Conservation (phyloP, 2,888 invertebrate genomes). For the Phragmatobia fuliginosa region DNA sequence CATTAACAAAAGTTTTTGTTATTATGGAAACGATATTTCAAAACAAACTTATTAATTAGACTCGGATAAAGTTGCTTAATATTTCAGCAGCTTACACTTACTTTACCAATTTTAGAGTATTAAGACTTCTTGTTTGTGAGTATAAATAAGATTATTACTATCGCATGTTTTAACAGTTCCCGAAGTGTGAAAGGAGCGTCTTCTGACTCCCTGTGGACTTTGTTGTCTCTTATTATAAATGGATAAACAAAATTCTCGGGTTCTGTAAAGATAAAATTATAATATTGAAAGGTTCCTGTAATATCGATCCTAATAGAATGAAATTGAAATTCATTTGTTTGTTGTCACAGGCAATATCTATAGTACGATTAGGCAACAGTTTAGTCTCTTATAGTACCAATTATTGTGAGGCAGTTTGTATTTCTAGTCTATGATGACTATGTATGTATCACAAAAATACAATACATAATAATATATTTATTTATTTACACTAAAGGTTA, state of each 20-base stretch:
- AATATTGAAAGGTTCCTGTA: not conserved
- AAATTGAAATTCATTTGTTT: not conserved
- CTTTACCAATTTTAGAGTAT: conserved; percentile 28
- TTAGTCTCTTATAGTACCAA: not conserved
- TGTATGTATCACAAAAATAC: too few species aligned
- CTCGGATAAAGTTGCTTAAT: conserved; percentile 41
- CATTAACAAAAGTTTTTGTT: conserved; percentile 52
- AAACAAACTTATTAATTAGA: conserved; percentile 53
- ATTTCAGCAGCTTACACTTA: conserved; percentile 32
- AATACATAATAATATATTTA: too few species aligned
- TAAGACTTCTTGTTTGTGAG: conserved; percentile 17
- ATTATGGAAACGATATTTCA: conserved; percentile 50
- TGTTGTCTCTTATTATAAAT: conserved; percentile 4
- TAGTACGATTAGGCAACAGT: not conserved
- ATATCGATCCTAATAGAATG: not conserved
- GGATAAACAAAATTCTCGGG: not conserved
- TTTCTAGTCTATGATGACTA: not conserved
- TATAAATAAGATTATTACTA: conserved; percentile 31
- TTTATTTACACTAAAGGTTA: too few species aligned
- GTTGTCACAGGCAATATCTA: not conserved
- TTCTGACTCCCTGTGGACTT: conserved; percentile 5
- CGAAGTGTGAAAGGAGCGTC: not conserved
- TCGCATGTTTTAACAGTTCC: conserved; percentile 10
- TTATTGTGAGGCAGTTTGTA: not conserved
- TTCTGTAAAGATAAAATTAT: not conserved